Evolutionary conservation across 2,888 invertebrate species (phyloP), one percentile per base, ranked within the genome.

Genomic region (Aricia artaxerxes): DNA sequence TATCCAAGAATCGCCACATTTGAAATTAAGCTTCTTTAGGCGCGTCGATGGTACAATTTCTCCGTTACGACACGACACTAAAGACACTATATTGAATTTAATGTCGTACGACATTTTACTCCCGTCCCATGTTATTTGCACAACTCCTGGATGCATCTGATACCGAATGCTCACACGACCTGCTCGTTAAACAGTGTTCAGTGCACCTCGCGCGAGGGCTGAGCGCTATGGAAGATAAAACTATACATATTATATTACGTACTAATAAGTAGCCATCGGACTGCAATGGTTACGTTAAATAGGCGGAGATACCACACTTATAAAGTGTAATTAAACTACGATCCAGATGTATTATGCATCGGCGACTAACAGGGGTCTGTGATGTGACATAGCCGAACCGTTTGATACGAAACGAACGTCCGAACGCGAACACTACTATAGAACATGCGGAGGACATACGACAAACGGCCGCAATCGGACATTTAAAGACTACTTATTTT

Each of bases 321-420:
- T 88, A 91, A 92, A 93, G 94, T 94, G 93, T 92, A 92, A 92
- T 93, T 91, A 93, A 92, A 93, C 94, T 94, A 94, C 93, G 87
- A 90, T 90, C 92, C 90, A 91, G 92, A 92, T 91, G 93, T 92
- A 93, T 92, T 93, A 93, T 92, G 91, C 93, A 92, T 93, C 90
- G 90, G 40, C 73, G 60, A 73, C 73, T 78, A 78, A 78, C 61
- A 31, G 53, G 88, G 87, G 88, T 89, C 88, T 93, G 94, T 92
- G 92, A 93, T 92, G 92, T 88, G 87, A 89, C 89, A 89, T 91
- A 91, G 87, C 83, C 78, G 35, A 78, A 49, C 73, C 61, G 78
- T 79, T 79, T 49, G 75, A 79, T 44, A 73, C 60, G 40, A 79
- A 79, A 73, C 40, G 60, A 61, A 76, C 57, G 35, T 53, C 7